Conservation (phyloP, 2,888 invertebrate genomes). For the Plutella xylostella region DNA sequence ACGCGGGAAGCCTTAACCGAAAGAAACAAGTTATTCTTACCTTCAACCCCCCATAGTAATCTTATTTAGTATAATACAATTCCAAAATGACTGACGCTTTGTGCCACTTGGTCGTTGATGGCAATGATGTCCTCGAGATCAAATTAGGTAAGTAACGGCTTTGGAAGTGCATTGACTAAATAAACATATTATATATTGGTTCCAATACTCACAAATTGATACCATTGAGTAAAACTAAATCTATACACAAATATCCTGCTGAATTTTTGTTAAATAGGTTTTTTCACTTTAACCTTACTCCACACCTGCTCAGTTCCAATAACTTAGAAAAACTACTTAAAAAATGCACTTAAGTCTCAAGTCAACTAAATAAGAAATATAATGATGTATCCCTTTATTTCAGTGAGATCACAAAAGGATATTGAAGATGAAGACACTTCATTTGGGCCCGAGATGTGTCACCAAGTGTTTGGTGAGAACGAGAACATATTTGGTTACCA, state of each 20-base stretch:
- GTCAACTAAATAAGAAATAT: too few relatives aligned
- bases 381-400: constrained; percentile 20
- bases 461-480: constrained; percentile 92
- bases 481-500: constrained; percentile 96
- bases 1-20: constrained; percentile 36
- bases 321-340: too few relatives aligned
- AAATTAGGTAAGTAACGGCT: constrained; percentile 65
- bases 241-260: too few relatives aligned
- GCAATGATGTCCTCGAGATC: constrained; percentile 68
- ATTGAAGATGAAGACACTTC: constrained; percentile 72
- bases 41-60: not conserved
- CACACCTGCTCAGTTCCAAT: too few relatives aligned
- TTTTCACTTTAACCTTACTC: too few relatives aligned
- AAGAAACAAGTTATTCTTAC: constrained; percentile 21
- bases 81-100: constrained; percentile 56
- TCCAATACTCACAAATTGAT: too few relatives aligned
- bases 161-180: too few relatives aligned
- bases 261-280: too few relatives aligned
- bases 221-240: too few relatives aligned
- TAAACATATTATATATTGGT: too few relatives aligned
- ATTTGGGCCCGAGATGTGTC: constrained; percentile 89
- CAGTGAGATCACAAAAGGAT: constrained; percentile 74
- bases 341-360: too few relatives aligned
- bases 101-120: constrained; percentile 65
- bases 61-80: not conserved